These are phyloP conservation scores for Stenichneumon culpator DNA, from an alignment of 2,888 invertebrate species.

Conservation along the genomic window DNA sequence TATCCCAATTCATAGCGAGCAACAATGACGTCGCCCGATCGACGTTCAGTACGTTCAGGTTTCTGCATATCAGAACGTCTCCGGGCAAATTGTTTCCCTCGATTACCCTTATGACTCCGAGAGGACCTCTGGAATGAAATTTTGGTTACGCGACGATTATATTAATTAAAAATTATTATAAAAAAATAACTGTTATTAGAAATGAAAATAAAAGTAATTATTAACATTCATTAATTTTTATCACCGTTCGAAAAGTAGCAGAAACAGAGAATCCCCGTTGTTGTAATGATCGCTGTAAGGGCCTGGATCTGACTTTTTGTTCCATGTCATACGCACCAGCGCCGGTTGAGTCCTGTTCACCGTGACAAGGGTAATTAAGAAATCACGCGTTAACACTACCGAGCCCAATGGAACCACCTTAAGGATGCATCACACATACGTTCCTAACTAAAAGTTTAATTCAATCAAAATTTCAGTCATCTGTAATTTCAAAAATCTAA, in stretches of 20 bases:
- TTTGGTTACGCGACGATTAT: neutral
- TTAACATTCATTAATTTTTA: neutral
- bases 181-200: too few species aligned
- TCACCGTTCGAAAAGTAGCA: constrained; percentile 88
- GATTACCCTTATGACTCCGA: constrained; percentile 87
- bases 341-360: constrained; percentile 86
- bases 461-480: too few species aligned
- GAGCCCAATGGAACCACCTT: too few species aligned
- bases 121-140: constrained; percentile 86
- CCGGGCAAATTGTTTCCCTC: constrained; percentile 87
- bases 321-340: constrained; percentile 87
- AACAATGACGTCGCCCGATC: constrained; percentile 90
- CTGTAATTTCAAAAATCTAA: too few species aligned
- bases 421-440: too few species aligned
- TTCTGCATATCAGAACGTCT: constrained; percentile 88
- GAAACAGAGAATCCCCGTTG: constrained; percentile 86
- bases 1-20: constrained; percentile 92
- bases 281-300: constrained; percentile 84
- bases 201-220: too few species aligned
- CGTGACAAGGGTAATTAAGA: neutral
- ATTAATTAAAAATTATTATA: too few species aligned
- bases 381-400: neutral
- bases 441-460: too few species aligned
- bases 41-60: constrained; percentile 88
- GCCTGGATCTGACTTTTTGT: constrained; percentile 86